Conservation (phyloP, 2,797 vertebrate species). For the Poecilia wingei region DNA sequence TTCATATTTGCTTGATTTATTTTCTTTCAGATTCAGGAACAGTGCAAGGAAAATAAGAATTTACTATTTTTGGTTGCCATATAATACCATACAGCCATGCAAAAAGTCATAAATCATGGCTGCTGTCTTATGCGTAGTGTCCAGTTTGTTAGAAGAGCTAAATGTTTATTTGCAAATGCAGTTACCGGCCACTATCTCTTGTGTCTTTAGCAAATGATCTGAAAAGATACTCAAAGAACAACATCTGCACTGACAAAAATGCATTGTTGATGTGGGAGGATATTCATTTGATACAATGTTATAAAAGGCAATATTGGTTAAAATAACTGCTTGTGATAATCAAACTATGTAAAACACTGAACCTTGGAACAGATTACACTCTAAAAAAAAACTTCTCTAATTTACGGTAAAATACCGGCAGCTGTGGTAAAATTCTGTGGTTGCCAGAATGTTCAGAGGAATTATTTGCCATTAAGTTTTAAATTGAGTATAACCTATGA, state of each 20-base stretch:
- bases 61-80: neutral
- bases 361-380: no score
- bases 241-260: no score
- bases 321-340: neutral
- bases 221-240: no score
- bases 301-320: neutral
- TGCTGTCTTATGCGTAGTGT: neutral
- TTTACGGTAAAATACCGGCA: no score
- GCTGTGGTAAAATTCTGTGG: no score
- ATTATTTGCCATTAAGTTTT: neutral
- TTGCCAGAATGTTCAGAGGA: no score
- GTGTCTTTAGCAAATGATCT: neutral
- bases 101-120: neutral
- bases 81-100: neutral
- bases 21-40: conserved; percentile 31
- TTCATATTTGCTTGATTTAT: conserved; percentile 55
- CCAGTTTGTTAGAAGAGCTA: neutral
- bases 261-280: no score
- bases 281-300: neutral
- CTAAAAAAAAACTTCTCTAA: no score
- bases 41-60: neutral
- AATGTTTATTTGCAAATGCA: neutral
- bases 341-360: neutral
- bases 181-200: neutral
- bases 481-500: neutral